A percentile compares a stretch with the other conserved stretches of the same genome.
Conservation (phyloP, 2,888 invertebrate species). For the Agrotis segetum region DNA sequence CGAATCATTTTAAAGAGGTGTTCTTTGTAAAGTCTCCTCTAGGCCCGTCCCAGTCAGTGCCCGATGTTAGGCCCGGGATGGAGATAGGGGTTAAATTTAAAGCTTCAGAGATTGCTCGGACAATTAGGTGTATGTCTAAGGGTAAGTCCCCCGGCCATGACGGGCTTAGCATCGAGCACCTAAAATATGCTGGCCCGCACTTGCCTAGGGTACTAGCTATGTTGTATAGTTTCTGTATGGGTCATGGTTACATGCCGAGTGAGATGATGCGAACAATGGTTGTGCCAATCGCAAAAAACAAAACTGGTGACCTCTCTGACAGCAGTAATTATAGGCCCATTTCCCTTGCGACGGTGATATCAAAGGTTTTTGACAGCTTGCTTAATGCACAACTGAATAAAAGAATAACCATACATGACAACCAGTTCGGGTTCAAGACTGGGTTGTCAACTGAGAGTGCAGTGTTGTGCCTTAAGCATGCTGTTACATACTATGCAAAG, state of each 20-base stretch:
- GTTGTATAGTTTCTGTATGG: not conserved
- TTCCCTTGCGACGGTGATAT: slow-evolving; percentile 10
- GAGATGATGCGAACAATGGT: not conserved
- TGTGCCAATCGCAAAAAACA: not conserved
- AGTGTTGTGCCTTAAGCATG: no score
- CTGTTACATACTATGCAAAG: no score
- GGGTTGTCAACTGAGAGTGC: no score
- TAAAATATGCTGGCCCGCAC: not conserved
- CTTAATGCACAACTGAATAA: slow-evolving; percentile 1
- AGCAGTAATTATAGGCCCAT: slow-evolving; percentile 7
- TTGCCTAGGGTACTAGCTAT: not conserved
- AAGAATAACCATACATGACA: no score
- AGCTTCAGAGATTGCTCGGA: not conserved
- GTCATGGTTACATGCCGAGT: not conserved
- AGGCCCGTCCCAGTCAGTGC: not conserved
- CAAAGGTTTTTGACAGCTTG: slow-evolving; percentile 15
- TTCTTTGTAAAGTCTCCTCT: not conserved
- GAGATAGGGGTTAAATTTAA: not conserved
- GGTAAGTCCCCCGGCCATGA: not conserved
- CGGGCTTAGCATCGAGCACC: not conserved
- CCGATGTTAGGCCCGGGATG: not conserved
- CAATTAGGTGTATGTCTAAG: not conserved
- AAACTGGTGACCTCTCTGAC: slow-evolving; percentile 5
- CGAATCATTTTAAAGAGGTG: not conserved
- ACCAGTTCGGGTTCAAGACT: no score